Evolutionary conservation across 2,797 vertebrate species (phyloP), one percentile per base, ranked within the genome.

Genomic region (Sebastes taczanowskii): DNA sequence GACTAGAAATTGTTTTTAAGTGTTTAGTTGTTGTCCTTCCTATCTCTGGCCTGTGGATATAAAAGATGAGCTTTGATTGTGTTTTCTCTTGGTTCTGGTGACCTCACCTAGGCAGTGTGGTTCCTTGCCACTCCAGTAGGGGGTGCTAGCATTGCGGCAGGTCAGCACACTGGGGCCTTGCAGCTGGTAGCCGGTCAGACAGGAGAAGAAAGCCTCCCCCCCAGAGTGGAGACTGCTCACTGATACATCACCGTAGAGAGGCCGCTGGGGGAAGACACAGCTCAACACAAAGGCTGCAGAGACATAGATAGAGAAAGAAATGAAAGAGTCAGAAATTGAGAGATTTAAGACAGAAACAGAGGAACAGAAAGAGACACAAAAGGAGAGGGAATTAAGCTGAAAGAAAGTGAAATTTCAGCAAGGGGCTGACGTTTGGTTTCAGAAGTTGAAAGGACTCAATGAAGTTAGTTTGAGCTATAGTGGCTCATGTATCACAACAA

Each of bases 221-320:
- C 96, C 96, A 0, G 97, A 96, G 75, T 99, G 98, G 53, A 99
- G 95, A 77, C 97, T 98, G 91, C 95, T 98, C 83, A 99, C 97
- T 0, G 97, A 96, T 3, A 99, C 96, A 6, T 97, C 96, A 8
- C 98, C 97, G 0, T 96, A 97, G 29, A 93, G 91, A 0, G 98
- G 98, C 58, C 92, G 95, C 4, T 74, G 87, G 0, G 98, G 98
- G 89, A 99, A 98, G 63, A 93, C 94, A 69, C 98, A 99, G 94
- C 97, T 99, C 90, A 99, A 86, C 79, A 97, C 81, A 68, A 97
- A 99, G 53, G 97, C 98, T 89, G 79, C 11, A 58, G 53, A 72
- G 35, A 86, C 22, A 67, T 10, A 62, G 49, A 70, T 0, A 73
- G 14, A 74, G 22, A 67, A n/a, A 65, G 27, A 66, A 10, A 59